Evolutionary conservation across 2,113 vertebrate genomes (phyloP).

Genomic region (Proteles cristata): DNA sequence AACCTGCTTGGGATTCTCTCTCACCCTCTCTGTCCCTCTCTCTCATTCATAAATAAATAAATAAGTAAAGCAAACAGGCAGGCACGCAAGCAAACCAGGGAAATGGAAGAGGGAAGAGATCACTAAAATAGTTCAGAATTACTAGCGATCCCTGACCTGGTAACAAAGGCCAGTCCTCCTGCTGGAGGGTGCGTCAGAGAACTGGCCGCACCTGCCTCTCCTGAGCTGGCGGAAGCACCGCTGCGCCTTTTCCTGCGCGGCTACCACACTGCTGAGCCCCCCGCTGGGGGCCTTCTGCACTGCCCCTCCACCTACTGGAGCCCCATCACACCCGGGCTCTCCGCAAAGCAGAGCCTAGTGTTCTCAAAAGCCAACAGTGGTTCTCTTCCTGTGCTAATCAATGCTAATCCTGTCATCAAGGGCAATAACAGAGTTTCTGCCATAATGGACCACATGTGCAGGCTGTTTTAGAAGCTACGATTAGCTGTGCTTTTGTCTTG

Average conservation of each 20-base stretch:
- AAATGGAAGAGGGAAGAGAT: background rate
- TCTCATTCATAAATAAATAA: too few species aligned
- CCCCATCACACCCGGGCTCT: background rate
- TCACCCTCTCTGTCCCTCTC: too few species aligned
- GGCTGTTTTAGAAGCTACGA: background rate
- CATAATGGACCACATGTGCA: background rate
- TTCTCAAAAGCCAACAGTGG: background rate
- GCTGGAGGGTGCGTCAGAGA: background rate
- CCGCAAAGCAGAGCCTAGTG: background rate
- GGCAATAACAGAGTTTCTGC: background rate
- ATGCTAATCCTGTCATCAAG: background rate
- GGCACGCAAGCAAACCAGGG: background rate
- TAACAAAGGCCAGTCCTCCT: background rate
- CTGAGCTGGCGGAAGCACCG: background rate
- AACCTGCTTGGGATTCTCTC: too few species aligned
- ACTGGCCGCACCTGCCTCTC: background rate
- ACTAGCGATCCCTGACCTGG: background rate
- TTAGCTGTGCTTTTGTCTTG: background rate
- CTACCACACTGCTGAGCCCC: background rate
- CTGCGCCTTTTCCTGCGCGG: background rate
- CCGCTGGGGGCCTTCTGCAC: background rate
- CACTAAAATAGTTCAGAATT: background rate
- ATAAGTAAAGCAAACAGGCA: too few species aligned
- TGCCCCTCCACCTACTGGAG: background rate
- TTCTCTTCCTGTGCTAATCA: constrained; percentile 13